These are phyloP conservation scores for Caenorhabditis uteleia DNA, from an alignment of 2,888 invertebrate genomes.

Conservation along the genomic window DNA sequence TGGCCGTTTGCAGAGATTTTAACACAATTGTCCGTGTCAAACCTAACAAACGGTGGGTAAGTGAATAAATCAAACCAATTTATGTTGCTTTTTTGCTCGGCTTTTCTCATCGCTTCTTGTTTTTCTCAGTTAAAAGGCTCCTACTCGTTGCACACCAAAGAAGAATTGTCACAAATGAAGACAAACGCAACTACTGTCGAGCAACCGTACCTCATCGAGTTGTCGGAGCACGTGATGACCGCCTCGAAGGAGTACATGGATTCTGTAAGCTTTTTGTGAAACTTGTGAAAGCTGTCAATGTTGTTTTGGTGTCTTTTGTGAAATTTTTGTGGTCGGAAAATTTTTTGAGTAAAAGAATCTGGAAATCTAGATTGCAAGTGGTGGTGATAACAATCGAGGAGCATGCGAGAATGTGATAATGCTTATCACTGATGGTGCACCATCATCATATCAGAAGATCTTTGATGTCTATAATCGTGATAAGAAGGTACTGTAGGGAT, in stretches of 20 bases:
- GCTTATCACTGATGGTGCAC: slow-evolving; percentile 97
- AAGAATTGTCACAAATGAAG: slow-evolving; percentile 31
- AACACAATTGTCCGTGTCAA: too few species aligned
- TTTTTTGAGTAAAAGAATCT: not conserved
- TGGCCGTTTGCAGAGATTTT: too few species aligned
- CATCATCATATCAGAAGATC: slow-evolving; percentile 88
- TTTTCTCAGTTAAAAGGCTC: slow-evolving; percentile 32
- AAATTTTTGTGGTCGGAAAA: not conserved
- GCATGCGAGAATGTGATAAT: slow-evolving; percentile 95
- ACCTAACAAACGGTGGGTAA: too few species aligned
- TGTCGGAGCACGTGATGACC: slow-evolving; percentile 53
- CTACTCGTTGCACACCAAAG: slow-evolving; percentile 31
- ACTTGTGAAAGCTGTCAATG: not conserved
- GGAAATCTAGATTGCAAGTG: slow-evolving; percentile 2
- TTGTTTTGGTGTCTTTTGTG: not conserved
- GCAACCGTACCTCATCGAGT: slow-evolving; percentile 22
- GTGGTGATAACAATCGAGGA: slow-evolving; percentile 24
- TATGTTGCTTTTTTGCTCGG: not conserved
- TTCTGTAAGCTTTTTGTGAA: slow-evolving; percentile 47
- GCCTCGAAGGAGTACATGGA: slow-evolving; percentile 52
- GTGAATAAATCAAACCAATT: too few species aligned
- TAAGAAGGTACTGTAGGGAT: slow-evolving; percentile 67
- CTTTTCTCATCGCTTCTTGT: not conserved
- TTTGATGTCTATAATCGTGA: slow-evolving; percentile 91
- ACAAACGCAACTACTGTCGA: slow-evolving; percentile 16